Conservation (phyloP, 2,113 vertebrate genomes). For the Atlantisia rogersi region DNA sequence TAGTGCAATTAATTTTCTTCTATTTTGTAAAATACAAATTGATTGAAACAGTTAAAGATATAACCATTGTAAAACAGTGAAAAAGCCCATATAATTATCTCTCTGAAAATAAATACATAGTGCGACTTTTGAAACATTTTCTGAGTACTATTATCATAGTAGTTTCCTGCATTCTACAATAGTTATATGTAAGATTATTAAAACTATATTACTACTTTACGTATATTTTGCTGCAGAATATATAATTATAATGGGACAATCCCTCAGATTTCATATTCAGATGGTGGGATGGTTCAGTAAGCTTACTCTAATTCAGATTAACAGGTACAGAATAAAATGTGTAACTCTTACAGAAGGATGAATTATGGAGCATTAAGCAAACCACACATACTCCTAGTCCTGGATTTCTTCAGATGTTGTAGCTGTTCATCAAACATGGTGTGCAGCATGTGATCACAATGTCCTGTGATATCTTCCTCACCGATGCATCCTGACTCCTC, state of each 20-base stretch:
- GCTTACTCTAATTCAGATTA: neutral
- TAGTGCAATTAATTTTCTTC: neutral
- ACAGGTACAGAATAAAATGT: neutral
- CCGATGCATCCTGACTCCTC: neutral
- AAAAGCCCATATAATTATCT: neutral
- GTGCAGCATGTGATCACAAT: no score
- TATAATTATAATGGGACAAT: neutral
- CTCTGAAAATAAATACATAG: neutral
- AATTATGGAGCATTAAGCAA: neutral
- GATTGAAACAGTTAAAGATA: neutral
- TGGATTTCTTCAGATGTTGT: neutral
- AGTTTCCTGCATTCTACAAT: neutral
- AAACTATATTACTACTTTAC: neutral
- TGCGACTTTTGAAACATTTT: neutral
- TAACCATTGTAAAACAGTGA: neutral
- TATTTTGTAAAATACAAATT: neutral
- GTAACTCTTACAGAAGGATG: neutral
- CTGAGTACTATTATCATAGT: neutral
- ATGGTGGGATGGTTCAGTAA: neutral
- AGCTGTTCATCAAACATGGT: accelerated
- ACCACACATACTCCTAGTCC: accelerated
- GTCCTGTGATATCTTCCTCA: neutral
- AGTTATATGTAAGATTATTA: neutral
- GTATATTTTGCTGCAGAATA: neutral
- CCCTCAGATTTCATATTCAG: neutral